Base-by-base conservation (phyloP, 2,113 vertebrate species). In the Nerophis ophidion region DNA sequence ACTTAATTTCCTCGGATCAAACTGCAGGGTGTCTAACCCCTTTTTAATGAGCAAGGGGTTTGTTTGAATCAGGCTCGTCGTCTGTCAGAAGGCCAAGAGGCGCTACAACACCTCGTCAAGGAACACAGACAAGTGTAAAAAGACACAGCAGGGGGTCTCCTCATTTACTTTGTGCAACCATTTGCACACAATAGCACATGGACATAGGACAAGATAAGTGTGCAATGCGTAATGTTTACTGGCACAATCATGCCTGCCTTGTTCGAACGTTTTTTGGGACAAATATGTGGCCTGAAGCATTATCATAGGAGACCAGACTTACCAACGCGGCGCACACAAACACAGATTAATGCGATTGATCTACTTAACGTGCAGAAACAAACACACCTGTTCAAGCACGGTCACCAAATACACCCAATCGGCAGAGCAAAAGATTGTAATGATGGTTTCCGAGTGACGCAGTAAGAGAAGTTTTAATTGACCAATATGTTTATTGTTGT, bases 41-140 rank as follows among this genome's bases (percentile, higher is more conserved):
- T 63, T 60, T 42, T 51, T 57, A 67, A 58, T 69, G 50, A 60
- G 6, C 11, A 1, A 33, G 11, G 48, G n/a, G 35, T 48, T 48
- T 46, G 47, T 16, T 26, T 1, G 14, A 5, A 17, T 33, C 6
- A 16, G 60, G 46, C 33, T 9, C 14, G 12, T 38, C 61, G 15
- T 44, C 12, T 12, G 4, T 44, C 40, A 44, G 6, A 44, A 44
- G 12, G 40, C 12, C 40, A 44, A 11, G 10, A 12, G 40, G 40
- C 9, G 19, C 54, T 48, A 35, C 9, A 33, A 61, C 11, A 12
- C 1, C 40, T 9, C 8, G 2, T 2, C 10, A 40, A 8, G 10
- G 10, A 40, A 8, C 7, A 8, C 1, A 40, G 38, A 40, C 26
- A 26, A 40, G 38, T 3, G 7, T 40, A 40, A 38, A 38, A 26